Evolutionary conservation across 2,113 vertebrate genomes (phyloP), one percentile per base, ranked within the genome.

Genomic region (Geococcyx californianus): DNA sequence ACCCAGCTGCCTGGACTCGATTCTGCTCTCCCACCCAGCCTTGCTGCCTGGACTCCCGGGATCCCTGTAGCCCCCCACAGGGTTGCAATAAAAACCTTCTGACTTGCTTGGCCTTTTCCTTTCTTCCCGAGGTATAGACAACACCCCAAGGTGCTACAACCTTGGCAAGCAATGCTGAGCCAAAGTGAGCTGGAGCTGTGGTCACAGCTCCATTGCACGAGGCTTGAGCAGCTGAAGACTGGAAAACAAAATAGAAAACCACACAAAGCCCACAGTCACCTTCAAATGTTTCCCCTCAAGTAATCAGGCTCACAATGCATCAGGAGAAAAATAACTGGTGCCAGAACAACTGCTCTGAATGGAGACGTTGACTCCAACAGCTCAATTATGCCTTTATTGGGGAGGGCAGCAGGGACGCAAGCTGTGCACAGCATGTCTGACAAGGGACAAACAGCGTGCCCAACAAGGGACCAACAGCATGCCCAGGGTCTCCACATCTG

Each of bases 401-500:
- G 79, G 58, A 69, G 85, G 38, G 33, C 1, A 2, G 73, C 51
- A 72, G 38, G 34, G 38, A 64, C 10, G 5, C 28, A 45, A 52
- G 31, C 68, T 70, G 66, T 16, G 63, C 26, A 42, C 86, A 26
- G 42, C 17, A 0, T 5, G 75, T 45, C 47, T 52, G 54, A 64
- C 69, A 63, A 42, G 0, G 0, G 4, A 40, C 1, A 1, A 70
- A 59, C 29, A 58, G 54, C 2, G 0, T 0, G 0, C 9, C 3
- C 2, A 18, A 64, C 69, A 63, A 42, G 0, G 0, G 4, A 40
- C 1, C 1, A 70, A 59, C 29, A 58, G 54, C 2, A 0, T 0
- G 0, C 9, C 3, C 2, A 18, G 0, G 4, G 13, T 20, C 62
- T n/a, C 44, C 38, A 25, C 8, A 14, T 1, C 45, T 7, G 34